Base-by-base conservation (phyloP, 2,797 vertebrate genomes). In the Phalloptychus januarius region DNA sequence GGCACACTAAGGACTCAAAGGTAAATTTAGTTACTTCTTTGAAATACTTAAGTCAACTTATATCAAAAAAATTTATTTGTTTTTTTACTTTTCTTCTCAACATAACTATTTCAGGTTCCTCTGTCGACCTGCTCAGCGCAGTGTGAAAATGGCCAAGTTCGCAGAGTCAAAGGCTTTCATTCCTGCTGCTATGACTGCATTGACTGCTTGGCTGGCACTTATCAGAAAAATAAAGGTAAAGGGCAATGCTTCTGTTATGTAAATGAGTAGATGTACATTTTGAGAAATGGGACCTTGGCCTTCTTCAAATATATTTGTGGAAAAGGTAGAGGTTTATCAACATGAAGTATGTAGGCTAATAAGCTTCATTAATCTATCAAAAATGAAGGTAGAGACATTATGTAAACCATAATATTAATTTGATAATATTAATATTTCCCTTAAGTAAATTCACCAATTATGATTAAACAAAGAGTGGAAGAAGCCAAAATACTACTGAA, bases 171-270 rank as follows among this genome's bases (percentile, higher is more conserved):
- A 91, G 97, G 97, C 11, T 97, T 96, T 87, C 95, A 97, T 76
- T 96, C 97, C 78, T 99, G 98, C 94, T 99, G 98, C 86, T 99
- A 96, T 0, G 97, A 99, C 83, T 98, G 98, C 18, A 94, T 96
- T 1, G 93, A 97, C 79, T 99, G 98, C 69, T 75, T 90, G 72
- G 86, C 91, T 0, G 97, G 97, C 83, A 97, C 96, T 38, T 98
- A 93, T 87, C 95, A 87, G 88, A 92, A 78, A 77, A 45, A 69
- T 20, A 0, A 82, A 54, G 97, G 98, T 98, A 90, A 91, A 2
- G 86, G 3, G 52, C 18, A 2, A 31, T 4, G 38, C 3, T 36
- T 28, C 45, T 36, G 4, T 44, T 10, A 38, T 2, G 11, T 75
- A 46, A n/a, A 38, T 31, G 33, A n/a, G 18, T 40, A 42, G 23